phyloP scores from a whole-genome alignment of 2,888 invertebrate genomes.

The Eilema depressum region DNA sequence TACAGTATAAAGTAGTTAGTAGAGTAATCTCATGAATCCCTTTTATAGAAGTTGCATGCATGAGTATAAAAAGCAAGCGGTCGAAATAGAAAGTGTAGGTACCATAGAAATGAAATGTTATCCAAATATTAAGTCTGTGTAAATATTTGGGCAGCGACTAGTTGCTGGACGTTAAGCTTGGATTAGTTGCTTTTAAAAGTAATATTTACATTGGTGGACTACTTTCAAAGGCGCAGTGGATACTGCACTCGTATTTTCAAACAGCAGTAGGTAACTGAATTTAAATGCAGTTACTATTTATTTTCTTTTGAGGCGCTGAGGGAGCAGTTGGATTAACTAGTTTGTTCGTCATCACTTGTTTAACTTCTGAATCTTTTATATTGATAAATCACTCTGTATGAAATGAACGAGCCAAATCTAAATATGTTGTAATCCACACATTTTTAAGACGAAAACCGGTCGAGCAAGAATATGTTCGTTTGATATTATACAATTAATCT shows the following conservation, averaged over 20 bases:
- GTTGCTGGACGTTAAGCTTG: slow-evolving; percentile 72
- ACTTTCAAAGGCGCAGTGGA: slow-evolving; percentile 58
- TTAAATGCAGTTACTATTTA: slow-evolving; percentile 46
- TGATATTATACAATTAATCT: not conserved
- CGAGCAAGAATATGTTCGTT: slow-evolving; percentile 19
- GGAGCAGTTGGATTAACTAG: slow-evolving; percentile 37
- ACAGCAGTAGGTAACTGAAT: slow-evolving; percentile 49
- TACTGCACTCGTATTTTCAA: slow-evolving; percentile 53
- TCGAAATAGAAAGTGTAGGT: slow-evolving; percentile 65
- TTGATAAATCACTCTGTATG: slow-evolving; percentile 27
- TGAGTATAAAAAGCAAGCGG: slow-evolving; percentile 47
- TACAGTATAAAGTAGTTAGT: no score
- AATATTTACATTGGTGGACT: slow-evolving; percentile 69
- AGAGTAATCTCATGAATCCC: not conserved
- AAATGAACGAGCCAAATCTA: slow-evolving; percentile 31
- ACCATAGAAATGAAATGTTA: slow-evolving; percentile 70
- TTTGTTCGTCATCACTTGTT: slow-evolving; percentile 33
- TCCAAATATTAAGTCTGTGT: slow-evolving; percentile 72
- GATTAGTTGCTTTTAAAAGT: slow-evolving; percentile 69
- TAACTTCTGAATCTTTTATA: slow-evolving; percentile 24
- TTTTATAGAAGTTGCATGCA: not conserved
- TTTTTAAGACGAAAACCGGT: slow-evolving; percentile 36
- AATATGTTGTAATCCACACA: slow-evolving; percentile 37
- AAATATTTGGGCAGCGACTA: slow-evolving; percentile 71
- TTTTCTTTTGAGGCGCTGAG: slow-evolving; percentile 30